Evolutionary conservation across 2,113 vertebrate species (phyloP), one percentile per base, ranked within the genome.

Genomic region (Bos javanicus): DNA sequence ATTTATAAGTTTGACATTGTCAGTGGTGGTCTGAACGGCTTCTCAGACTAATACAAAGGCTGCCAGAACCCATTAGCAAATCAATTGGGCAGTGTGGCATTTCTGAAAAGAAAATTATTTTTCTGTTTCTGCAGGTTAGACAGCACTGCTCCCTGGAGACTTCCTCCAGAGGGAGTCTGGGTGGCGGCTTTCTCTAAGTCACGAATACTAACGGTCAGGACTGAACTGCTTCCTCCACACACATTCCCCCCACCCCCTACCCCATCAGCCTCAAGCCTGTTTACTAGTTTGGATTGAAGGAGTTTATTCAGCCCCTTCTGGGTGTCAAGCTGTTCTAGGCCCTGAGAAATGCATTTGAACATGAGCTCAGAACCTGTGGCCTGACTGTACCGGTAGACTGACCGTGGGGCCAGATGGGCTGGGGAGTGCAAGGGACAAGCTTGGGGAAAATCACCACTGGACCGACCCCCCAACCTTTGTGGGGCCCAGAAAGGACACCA

Each of bases 21-120:
- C 97, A 97, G 86, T 90, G 91, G 96, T 97, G 97, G 97, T 93
- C 96, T 62, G 71, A 85, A 87, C 15, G 36, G 97, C 93, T 98
- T 96, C 86, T 96, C 62, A 89, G 94, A 62, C n/a, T 95, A 96
- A 95, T 92, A 98, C 90, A 80, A 57, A 83, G 93, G 74, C 97
- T 98, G 97, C 96, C 96, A 98, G 98, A 98, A 94, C 28, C 52
- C 90, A 98, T 97, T 98, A 98, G 95, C 57, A 97, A 93, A 97
- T 98, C 96, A 98, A 96, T 87, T 71, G 97, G 96, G 78, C 98
- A 97, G 39, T 14, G 67, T 52, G 54, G 7, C 54, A 3, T 87
- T 97, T 95, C 97, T 95, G 97, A 97, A 97, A 97, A 96, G 96
- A 98, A 97, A 97, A 97, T 96, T 92, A 98, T 96, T 98, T 98